Evolutionary conservation across 2,113 vertebrate species (phyloP), one percentile per base, ranked within the genome.

Genomic region (Riparia riparia): DNA sequence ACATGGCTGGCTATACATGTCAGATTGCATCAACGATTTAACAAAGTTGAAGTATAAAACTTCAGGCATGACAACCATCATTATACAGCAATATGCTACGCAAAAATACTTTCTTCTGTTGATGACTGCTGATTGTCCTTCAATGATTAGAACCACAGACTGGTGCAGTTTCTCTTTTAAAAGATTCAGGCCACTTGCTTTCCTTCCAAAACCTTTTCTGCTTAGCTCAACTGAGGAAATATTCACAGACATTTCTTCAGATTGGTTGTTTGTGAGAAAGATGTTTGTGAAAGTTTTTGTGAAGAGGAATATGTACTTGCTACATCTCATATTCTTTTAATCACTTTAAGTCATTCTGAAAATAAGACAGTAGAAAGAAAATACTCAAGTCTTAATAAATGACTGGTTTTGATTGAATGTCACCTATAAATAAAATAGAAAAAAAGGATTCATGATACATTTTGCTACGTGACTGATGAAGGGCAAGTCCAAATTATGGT

Each of bases 391-490:
- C 16, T 87, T 95, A 63, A 79, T 81, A 72, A 85, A 76, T 45
- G 29, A 6, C 73, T 92, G 24, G 26, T 34, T 97, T 96, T 95
- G 73, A 93, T 68, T 89, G 16, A 28, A 76, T 47, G 12, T 60
- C 70, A 96, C 88, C 78, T n/a, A 80, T 68, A 93, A 96, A 95
- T 68, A 80, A 37, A 37, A 86, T 24, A 72, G 73, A 92, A 73
- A 32, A 39, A 70, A 63, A 82, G 66, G 51, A 93, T 93, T 97
- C 95, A 81, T 57, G 37, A 91, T 73, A 37, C 3, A 31, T 57
- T 92, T 95, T 90, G 26, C 78, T 84, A 60, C 54, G 8, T 65
- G 42, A 49, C 12, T 94, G 42, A 80, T 91, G 51, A 94, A 97
- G 69, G 22, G 82, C 78, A 28, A 65, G 29, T 77, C 94, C 81